These are phyloP conservation scores for Prolemur simus DNA, from an alignment of 2,113 vertebrate genomes.

Conservation along the genomic window DNA sequence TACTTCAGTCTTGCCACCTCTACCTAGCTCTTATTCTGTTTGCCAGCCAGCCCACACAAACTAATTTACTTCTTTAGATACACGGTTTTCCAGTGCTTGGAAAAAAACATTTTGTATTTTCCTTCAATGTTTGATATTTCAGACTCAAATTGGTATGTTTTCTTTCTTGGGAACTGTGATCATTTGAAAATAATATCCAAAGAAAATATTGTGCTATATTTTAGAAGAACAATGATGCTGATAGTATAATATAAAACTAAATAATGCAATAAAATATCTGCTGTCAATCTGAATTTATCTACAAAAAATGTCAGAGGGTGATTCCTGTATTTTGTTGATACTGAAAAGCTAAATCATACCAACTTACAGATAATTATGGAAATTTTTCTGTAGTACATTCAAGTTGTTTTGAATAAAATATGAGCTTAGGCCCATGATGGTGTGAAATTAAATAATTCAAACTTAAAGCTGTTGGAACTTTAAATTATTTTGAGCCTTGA, in stretches of 20 bases:
- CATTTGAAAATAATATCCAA: conserved; percentile 15
- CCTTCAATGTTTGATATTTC: background rate
- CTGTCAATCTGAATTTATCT: background rate
- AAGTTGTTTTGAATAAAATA: background rate
- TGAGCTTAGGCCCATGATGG: background rate
- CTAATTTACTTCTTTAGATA: background rate
- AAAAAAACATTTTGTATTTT: background rate
- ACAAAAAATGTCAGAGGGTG: background rate
- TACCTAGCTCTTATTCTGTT: background rate
- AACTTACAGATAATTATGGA: background rate
- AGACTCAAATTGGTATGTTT: background rate
- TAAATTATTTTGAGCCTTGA: background rate
- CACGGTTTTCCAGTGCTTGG: background rate
- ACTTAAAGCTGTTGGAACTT: background rate
- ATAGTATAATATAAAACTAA: background rate
- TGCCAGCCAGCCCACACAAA: background rate
- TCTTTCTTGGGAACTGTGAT: background rate
- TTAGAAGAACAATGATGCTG: background rate
- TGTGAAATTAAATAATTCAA: background rate
- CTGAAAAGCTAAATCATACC: background rate
- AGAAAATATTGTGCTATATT: background rate
- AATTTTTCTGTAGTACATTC: background rate
- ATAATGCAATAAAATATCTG: background rate
- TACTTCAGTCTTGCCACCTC: background rate
- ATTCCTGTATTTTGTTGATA: background rate